Evolutionary conservation across 2,888 invertebrate species (phyloP).

Genomic region (Villa cingulata): DNA sequence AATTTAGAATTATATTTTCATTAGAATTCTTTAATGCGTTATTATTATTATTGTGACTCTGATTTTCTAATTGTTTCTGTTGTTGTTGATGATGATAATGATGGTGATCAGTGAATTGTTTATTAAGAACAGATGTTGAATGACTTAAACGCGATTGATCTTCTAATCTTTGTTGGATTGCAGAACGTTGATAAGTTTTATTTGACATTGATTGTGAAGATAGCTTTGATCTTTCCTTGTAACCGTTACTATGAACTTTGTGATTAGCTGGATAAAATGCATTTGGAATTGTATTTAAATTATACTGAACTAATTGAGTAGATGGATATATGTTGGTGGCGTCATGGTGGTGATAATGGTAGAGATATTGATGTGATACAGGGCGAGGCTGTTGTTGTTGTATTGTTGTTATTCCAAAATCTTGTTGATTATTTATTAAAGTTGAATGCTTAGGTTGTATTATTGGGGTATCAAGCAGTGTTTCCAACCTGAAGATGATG

Average conservation of each 20-base stretch:
- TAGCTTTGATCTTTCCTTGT: slow-evolving; percentile 25
- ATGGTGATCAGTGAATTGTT: slow-evolving; percentile 17
- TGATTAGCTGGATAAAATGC: not conserved
- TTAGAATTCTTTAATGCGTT: not conserved
- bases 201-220: slow-evolving; percentile 33
- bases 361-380: not conserved
- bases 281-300: not conserved
- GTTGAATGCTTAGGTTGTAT: slow-evolving; percentile 17
- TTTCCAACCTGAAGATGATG: slow-evolving; percentile 23
- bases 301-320: not conserved
- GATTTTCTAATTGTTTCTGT: not conserved
- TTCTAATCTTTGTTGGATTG: slow-evolving; percentile 18
- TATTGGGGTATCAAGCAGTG: slow-evolving; percentile 32
- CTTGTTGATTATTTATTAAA: not conserved
- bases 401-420: slow-evolving; percentile 1
- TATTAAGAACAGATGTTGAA: slow-evolving; percentile 31
- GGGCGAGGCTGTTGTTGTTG: not conserved
- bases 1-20: not conserved
- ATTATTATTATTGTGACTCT: not conserved
- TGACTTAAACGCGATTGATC: slow-evolving; percentile 28
- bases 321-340: too few species aligned
- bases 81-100: slow-evolving; percentile 1
- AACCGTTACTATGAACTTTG: slow-evolving; percentile 9
- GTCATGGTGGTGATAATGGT: not conserved
- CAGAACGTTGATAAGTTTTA: slow-evolving; percentile 13